Percentiles rank a stretch among this genome's conserved stretches.
Evolutionary conservation across 2,797 vertebrate species (phyloP).

Genomic region (Chaunax sp.): DNA sequence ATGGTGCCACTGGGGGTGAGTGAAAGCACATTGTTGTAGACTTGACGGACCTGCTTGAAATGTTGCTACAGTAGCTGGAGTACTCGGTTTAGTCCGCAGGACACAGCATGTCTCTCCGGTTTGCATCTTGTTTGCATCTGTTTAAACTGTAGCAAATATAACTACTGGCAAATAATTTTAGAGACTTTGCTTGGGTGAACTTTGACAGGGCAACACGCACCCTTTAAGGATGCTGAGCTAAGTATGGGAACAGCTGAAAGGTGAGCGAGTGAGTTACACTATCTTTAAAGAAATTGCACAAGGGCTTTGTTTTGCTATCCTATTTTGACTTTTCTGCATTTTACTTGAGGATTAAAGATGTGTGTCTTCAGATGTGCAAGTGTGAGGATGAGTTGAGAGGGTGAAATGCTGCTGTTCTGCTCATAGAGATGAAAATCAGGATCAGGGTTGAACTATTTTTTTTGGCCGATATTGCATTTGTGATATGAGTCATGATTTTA

Average conservation of each 20-base stretch:
- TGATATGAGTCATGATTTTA: not conserved
- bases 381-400: slow-evolving; percentile 23
- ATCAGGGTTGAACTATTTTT: not conserved
- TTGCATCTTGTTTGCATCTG: slow-evolving; percentile 28
- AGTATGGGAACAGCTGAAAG: slow-evolving; percentile 85
- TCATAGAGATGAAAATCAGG: slow-evolving; percentile 33
- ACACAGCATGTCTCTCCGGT: slow-evolving; percentile 25
- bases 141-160: slow-evolving; percentile 17
- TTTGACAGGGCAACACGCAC: slow-evolving; percentile 58
- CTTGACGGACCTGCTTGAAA: slow-evolving; percentile 36
- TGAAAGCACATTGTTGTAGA: slow-evolving; percentile 42
- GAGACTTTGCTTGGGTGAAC: slow-evolving; percentile 37
- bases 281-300: not conserved
- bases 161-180: slow-evolving; percentile 29
- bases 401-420: slow-evolving; percentile 33
- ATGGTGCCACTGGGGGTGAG: slow-evolving; percentile 46
- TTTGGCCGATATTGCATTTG: not conserved
- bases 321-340: not conserved
- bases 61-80: slow-evolving; percentile 35
- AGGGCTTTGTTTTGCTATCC: not conserved
- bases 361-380: not conserved
- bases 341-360: not conserved
- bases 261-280: slow-evolving; percentile 73
- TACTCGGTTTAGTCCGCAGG: slow-evolving; percentile 17
- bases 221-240: slow-evolving; percentile 68